Base-by-base conservation (phyloP, 1,140 invertebrate species). In the Anastrepha obliqua region DNA sequence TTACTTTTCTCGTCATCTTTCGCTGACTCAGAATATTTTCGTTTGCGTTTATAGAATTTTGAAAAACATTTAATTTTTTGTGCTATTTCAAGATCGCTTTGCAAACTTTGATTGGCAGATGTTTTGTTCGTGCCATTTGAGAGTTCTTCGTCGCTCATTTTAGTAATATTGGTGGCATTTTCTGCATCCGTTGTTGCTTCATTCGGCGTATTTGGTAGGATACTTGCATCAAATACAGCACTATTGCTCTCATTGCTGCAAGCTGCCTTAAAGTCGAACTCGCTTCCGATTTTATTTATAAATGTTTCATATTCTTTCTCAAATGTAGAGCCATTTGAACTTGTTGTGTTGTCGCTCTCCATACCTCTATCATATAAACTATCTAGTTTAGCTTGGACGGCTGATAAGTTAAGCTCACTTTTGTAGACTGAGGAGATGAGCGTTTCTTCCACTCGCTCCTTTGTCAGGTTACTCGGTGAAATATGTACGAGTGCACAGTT, bases 251-350 rank as follows among this genome's bases (percentile, higher is more conserved):
- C 86, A 20, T 55, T 67, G 6, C 20, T 70, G 47, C 8, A 17
- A 7, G 39, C 17, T 2, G 47, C 64, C 15, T 47, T 87, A 8
- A 47, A 20, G 11, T 44, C 47, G 3, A 62, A 29, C 42, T 44
- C 59, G 20, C 44, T 70, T 47, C 51, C 90, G 15, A 91, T 92
- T 87, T 91, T 90, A 55, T 89, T 89, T 8, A 92, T 92, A 7
- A 92, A 92, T 2, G 91, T 92, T 85, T 92, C 90, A 87, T 92
- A 92, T 85, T 91, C 90, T 89, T 92, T 91, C 81, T 90, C 91
- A 74, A 92, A 92, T 3, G 89, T 91, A 4, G 91, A 92, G 17
- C 90, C 91, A 70, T 92, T 92, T 0, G 91, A 92, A 60, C 91
- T 92, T 65, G 90, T 91, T 20, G 89, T 90, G 62, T 90, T 89